Conservation (phyloP, 2,113 vertebrate species). For the Thermophis baileyi region DNA sequence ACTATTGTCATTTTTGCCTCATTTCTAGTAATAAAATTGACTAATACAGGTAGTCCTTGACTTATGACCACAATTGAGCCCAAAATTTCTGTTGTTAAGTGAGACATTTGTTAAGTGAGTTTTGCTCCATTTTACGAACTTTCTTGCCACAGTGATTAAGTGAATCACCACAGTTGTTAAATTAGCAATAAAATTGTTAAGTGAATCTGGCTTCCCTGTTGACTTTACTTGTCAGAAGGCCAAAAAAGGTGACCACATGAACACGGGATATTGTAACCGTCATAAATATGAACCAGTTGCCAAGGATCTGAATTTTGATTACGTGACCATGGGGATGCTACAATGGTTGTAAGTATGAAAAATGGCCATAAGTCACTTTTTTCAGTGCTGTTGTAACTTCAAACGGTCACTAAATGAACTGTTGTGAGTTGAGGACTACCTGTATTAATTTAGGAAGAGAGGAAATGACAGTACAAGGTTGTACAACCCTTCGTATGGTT, state of each 20-base stretch:
- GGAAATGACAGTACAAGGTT: not conserved
- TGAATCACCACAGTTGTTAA: not conserved
- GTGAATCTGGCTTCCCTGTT: not conserved
- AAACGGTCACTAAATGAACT: not conserved
- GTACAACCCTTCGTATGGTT: not conserved
- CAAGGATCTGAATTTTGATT: too few relatives aligned
- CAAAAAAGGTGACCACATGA: not conserved
- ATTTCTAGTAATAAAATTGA: not conserved
- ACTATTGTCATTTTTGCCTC: not conserved
- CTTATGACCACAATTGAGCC: not conserved
- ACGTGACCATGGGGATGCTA: not conserved
- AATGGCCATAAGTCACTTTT: not conserved
- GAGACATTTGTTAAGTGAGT: not conserved
- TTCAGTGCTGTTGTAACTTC: not conserved
- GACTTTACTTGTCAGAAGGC: not conserved
- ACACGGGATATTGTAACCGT: not conserved
- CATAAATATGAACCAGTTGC: not conserved
- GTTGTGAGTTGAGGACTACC: not conserved
- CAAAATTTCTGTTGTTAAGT: not conserved
- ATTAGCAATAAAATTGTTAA: not conserved
- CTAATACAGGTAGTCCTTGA: not conserved
- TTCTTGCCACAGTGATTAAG: not conserved
- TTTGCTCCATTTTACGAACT: not conserved
- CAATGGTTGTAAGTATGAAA: not conserved
- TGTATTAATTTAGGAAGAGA: not conserved